A percentile compares a stretch with the other conserved stretches of the same genome.
These are phyloP conservation scores for Sarcophaga carnaria DNA, from an alignment of 2,888 invertebrate genomes.

Conservation along the genomic window DNA sequence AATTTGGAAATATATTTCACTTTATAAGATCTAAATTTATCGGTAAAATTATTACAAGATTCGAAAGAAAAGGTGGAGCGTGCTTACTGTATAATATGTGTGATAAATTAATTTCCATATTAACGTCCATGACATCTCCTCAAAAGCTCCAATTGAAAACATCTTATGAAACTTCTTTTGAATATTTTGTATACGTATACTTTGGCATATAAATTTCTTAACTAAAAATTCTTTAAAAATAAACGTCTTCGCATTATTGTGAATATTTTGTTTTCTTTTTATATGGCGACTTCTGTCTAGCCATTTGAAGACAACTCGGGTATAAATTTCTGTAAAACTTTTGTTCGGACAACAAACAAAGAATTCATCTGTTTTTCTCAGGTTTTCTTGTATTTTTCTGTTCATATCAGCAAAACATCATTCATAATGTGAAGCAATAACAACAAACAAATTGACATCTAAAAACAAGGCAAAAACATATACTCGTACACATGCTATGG, in stretches of 20 bases:
- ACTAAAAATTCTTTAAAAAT: not conserved
- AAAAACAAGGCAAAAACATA: not conserved
- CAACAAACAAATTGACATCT: slow-evolving; percentile 5
- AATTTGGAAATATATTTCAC: too few relatives aligned
- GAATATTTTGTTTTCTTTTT: not conserved
- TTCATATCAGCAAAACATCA: slow-evolving; percentile 54
- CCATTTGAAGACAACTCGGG: slow-evolving; percentile 52
- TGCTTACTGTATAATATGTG: too few relatives aligned
- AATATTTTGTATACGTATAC: not conserved
- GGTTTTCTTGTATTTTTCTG: slow-evolving; percentile 39
- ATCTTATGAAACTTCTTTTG: not conserved
- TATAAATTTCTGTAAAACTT: slow-evolving; percentile 62
- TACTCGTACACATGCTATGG: not conserved
- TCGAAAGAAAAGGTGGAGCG: too few relatives aligned
- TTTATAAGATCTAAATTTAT: too few relatives aligned
- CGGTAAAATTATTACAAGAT: too few relatives aligned
- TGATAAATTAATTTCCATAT: too few relatives aligned
- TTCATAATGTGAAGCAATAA: slow-evolving; percentile 30
- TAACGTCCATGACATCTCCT: too few relatives aligned
- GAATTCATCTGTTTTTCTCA: slow-evolving; percentile 55
- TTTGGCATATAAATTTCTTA: not conserved
- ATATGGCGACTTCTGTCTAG: slow-evolving; percentile 43
- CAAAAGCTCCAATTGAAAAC: too few relatives aligned
- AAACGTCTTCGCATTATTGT: not conserved
- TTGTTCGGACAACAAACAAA: slow-evolving; percentile 52